Evolutionary conservation across 1,140 invertebrate species (phyloP).

Genomic region (Drosophila carrolli): DNA sequence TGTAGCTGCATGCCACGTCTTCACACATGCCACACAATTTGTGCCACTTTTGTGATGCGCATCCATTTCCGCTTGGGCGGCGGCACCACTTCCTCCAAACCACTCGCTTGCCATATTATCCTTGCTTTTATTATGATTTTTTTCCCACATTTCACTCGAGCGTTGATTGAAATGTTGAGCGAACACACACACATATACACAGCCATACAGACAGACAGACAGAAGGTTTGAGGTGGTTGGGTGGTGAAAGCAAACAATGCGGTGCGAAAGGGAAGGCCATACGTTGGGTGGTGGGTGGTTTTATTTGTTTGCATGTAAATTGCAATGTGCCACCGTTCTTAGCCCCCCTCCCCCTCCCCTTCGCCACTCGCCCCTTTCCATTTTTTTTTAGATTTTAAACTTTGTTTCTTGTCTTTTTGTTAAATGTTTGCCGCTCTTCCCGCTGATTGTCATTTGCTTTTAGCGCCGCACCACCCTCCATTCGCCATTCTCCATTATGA

Average conservation of each 20-base stretch:
- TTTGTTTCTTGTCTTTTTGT: conserved; percentile 68
- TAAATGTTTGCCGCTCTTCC: conserved; percentile 60
- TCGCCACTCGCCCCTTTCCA: background rate
- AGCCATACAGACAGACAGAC: background rate
- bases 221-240: conserved; percentile 9
- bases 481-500: conserved; percentile 31
- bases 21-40: conserved; percentile 72
- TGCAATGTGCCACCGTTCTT: conserved; percentile 63
- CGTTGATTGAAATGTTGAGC: conserved; percentile 81
- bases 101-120: conserved; percentile 63
- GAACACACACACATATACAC: conserved; percentile 29
- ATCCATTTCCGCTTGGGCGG: conserved; percentile 77
- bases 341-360: background rate
- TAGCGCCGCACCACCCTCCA: conserved; percentile 30
- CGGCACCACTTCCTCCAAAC: conserved; percentile 10
- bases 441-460: conserved; percentile 58
- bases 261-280: conserved; percentile 11
- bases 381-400: conserved; percentile 74
- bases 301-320: conserved; percentile 81
- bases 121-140: conserved; percentile 73
- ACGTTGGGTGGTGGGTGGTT: conserved; percentile 28
- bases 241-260: conserved; percentile 7
- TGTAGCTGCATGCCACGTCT: conserved; percentile 44
- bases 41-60: conserved; percentile 80
- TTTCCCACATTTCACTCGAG: conserved; percentile 77